These are phyloP conservation scores for Lophura nycthemera DNA, from an alignment of 2,113 vertebrate genomes.

Conservation along the genomic window DNA sequence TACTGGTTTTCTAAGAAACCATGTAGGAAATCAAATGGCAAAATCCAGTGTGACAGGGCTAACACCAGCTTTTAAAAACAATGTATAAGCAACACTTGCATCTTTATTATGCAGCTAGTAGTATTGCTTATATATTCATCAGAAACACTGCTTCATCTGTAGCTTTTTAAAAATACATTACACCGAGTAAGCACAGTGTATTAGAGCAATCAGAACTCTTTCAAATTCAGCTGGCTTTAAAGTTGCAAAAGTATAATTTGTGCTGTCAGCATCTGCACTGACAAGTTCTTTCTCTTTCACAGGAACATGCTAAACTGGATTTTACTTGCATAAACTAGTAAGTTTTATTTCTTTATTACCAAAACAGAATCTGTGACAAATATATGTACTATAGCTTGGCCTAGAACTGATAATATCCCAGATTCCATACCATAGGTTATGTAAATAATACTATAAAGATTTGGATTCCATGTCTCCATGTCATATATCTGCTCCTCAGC, in stretches of 20 bases:
- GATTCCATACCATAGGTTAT: background rate
- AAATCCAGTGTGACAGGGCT: background rate
- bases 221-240: slow-evolving; percentile 4
- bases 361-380: background rate
- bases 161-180: background rate
- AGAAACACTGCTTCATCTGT: background rate
- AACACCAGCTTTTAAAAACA: background rate
- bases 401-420: background rate
- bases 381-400: background rate
- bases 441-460: background rate
- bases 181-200: background rate
- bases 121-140: background rate
- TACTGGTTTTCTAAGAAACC: background rate
- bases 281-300: background rate
- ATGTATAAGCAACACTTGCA: background rate
- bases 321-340: background rate
- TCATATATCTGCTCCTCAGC: background rate
- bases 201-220: slow-evolving; percentile 5
- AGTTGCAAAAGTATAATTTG: background rate
- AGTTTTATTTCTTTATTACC: background rate
- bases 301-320: background rate
- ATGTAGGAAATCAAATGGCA: background rate
- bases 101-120: background rate
- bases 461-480: background rate
- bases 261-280: background rate